phyloP scores from a whole-genome alignment of 1,140 invertebrate genomes.

The Drosophila aff. region DNA sequence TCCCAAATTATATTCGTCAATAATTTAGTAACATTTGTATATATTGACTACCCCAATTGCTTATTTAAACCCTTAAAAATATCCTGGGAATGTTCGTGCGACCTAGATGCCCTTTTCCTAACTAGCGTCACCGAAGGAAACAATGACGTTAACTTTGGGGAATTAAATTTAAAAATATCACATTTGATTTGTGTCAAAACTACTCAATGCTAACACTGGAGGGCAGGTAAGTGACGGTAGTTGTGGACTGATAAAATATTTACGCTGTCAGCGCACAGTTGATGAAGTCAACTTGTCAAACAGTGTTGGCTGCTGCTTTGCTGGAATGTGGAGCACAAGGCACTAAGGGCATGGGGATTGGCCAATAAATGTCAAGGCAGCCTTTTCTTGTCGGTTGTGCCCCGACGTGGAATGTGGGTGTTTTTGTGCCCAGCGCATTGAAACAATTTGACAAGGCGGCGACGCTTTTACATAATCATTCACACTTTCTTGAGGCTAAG shows the following conservation, averaged over 20 bases:
- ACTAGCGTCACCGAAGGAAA: background rate
- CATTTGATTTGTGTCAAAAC: constrained; percentile 69
- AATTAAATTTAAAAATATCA: constrained; percentile 15
- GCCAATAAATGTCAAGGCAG: constrained; percentile 16
- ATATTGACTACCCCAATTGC: background rate
- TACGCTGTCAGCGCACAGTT: constrained; percentile 61
- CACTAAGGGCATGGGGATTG: background rate
- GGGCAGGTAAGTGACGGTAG: constrained; percentile 17
- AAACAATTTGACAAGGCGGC: constrained; percentile 7
- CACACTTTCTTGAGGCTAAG: background rate
- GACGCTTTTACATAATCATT: constrained; percentile 8
- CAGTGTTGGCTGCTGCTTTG: constrained; percentile 13
- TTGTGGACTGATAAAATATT: constrained; percentile 63
- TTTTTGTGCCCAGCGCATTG: constrained; percentile 4
- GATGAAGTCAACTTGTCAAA: constrained; percentile 23
- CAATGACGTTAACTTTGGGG: background rate
- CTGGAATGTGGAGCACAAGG: constrained; percentile 5
- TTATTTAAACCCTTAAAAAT: background rate
- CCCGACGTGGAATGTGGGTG: background rate
- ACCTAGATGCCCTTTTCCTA: background rate
- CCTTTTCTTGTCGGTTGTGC: constrained; percentile 2
- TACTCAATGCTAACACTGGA: constrained; percentile 30
- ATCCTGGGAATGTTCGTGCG: background rate
- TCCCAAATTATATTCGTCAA: background rate
- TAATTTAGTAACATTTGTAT: too few relatives aligned